Evolutionary conservation across 2,888 invertebrate genomes (phyloP).

Genomic region (Athripsodes cinereus): DNA sequence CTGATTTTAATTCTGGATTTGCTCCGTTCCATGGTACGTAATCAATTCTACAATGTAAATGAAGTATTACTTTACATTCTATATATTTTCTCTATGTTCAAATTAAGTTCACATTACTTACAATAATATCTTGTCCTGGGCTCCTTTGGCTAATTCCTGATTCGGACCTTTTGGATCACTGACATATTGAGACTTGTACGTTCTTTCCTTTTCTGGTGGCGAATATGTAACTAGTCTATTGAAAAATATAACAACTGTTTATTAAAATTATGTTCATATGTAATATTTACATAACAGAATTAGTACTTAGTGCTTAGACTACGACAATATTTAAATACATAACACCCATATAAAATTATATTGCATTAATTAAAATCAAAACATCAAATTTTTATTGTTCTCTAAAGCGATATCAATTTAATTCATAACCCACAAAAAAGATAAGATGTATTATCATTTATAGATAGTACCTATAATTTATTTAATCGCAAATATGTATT

Average conservation of each 20-base stretch:
- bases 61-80: not conserved
- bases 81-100: not conserved
- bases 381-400: too few species aligned
- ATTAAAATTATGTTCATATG: too few species aligned
- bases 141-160: constrained; percentile 64
- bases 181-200: constrained; percentile 54
- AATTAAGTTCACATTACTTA: constrained; percentile 46
- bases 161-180: constrained; percentile 63
- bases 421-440: too few species aligned
- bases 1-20: constrained; percentile 55
- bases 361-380: too few species aligned
- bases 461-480: not conserved
- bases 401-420: too few species aligned
- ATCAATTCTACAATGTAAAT: constrained; percentile 55
- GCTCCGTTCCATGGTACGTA: constrained; percentile 82
- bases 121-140: constrained; percentile 72
- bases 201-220: constrained; percentile 13
- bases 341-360: too few species aligned
- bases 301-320: too few species aligned
- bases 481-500: not conserved
- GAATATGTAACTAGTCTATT: not conserved
- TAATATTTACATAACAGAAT: too few species aligned
- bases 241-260: not conserved
- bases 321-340: too few species aligned
- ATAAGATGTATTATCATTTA: too few species aligned